Percentiles rank a stretch among this genome's conserved stretches.
Evolutionary conservation across 2,113 vertebrate genomes (phyloP).

Genomic region (Phainopepla nitens): DNA sequence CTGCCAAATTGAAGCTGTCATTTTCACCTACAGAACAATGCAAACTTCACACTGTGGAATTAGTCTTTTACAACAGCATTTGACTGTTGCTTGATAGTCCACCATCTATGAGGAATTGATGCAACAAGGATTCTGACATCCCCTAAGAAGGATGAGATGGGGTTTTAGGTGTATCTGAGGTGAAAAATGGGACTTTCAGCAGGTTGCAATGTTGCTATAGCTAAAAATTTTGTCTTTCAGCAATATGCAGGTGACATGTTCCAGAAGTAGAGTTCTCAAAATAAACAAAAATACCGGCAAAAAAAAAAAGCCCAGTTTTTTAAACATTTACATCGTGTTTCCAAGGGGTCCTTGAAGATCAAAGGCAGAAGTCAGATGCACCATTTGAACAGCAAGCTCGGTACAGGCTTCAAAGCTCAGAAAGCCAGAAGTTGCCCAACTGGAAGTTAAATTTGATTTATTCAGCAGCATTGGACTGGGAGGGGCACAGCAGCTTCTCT

Average conservation of each 20-base stretch:
- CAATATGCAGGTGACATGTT: not conserved
- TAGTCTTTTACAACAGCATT: not conserved
- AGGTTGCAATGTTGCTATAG: not conserved
- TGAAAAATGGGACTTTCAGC: not conserved
- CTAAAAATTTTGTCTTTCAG: not conserved
- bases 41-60: not conserved
- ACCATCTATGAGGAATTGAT: not conserved
- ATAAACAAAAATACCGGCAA: not conserved
- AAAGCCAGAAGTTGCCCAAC: constrained; percentile 43
- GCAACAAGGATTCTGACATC: not conserved
- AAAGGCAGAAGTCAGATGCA: constrained; percentile 6
- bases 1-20: not conserved
- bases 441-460: constrained; percentile 57
- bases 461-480: constrained; percentile 46
- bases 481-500: constrained; percentile 14
- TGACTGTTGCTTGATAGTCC: not conserved
- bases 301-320: not conserved
- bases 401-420: constrained; percentile 25
- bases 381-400: not conserved
- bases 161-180: not conserved
- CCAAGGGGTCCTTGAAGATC: not conserved
- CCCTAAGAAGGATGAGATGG: not conserved
- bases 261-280: not conserved
- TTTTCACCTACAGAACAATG: not conserved
- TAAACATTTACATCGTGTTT: not conserved